These are phyloP conservation scores for Magallana nippona DNA, from an alignment of 2,888 invertebrate genomes.

Conservation along the genomic window DNA sequence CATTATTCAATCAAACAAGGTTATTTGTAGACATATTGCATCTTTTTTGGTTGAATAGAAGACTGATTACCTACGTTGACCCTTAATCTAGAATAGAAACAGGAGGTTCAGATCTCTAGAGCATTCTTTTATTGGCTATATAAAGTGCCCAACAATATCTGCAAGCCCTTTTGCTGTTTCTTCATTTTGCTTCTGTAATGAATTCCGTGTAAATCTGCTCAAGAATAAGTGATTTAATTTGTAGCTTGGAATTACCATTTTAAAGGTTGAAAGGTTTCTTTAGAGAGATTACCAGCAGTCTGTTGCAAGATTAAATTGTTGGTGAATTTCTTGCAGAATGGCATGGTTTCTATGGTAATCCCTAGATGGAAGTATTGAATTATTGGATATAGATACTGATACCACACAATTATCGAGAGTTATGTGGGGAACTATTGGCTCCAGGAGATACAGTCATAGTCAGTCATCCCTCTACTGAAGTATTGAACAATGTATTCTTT, in stretches of 20 bases:
- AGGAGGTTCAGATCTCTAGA: conserved; percentile 21
- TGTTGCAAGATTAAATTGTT: conserved; percentile 13
- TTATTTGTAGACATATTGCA: conserved; percentile 7
- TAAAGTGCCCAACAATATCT: neutral
- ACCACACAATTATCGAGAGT: conserved; percentile 34
- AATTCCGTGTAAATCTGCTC: conserved; percentile 27
- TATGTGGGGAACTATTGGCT: conserved; percentile 10
- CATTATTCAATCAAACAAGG: neutral
- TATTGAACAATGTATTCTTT: neutral
- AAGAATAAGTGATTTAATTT: conserved; percentile 28
- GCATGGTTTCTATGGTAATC: conserved; percentile 42
- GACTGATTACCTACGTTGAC: conserved; percentile 15
- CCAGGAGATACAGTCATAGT: neutral
- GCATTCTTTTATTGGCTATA: conserved; percentile 25
- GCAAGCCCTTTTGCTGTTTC: neutral
- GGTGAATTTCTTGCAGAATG: conserved; percentile 14
- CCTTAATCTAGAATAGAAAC: conserved; percentile 10
- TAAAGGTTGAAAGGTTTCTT: conserved; percentile 16
- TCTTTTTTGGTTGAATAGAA: neutral
- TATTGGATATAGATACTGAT: conserved; percentile 21
- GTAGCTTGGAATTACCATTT: conserved; percentile 8
- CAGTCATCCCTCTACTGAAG: neutral
- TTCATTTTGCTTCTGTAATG: conserved; percentile 3
- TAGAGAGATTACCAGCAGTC: neutral
- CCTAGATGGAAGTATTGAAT: conserved; percentile 35